A percentile compares a stretch with the other conserved stretches of the same genome.
phyloP scores from a whole-genome alignment of 2,888 invertebrate genomes.

The Pycnomerus fuliginosus region DNA sequence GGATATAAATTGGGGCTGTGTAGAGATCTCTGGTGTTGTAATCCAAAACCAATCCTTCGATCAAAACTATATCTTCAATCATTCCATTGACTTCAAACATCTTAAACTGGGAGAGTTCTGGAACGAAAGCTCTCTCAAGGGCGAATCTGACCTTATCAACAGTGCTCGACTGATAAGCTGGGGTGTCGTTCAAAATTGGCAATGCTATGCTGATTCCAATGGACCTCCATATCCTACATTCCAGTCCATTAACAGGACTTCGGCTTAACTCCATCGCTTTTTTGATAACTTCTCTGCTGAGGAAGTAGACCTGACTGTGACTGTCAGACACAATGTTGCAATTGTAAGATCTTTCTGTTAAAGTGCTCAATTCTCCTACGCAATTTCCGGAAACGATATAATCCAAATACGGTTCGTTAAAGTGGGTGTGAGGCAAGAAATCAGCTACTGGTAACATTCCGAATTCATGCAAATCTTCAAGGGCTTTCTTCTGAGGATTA shows the following conservation, averaged over 20 bases:
- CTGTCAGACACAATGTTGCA: slow-evolving; percentile 62
- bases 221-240: slow-evolving; percentile 44
- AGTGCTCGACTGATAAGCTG: slow-evolving; percentile 25
- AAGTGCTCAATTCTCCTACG: slow-evolving; percentile 60
- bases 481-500: background rate
- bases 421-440: slow-evolving; percentile 55
- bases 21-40: slow-evolving; percentile 57
- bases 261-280: slow-evolving; percentile 51
- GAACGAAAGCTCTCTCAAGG: slow-evolving; percentile 60
- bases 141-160: slow-evolving; percentile 39
- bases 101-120: slow-evolving; percentile 55
- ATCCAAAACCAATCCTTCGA: slow-evolving; percentile 59
- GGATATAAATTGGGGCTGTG: slow-evolving; percentile 59
- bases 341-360: slow-evolving; percentile 59
- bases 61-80: slow-evolving; percentile 58
- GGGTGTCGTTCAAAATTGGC: slow-evolving; percentile 45
- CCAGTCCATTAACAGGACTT: slow-evolving; percentile 26
- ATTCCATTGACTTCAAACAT: slow-evolving; percentile 57
- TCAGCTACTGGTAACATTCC: slow-evolving; percentile 60
- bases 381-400: slow-evolving; percentile 63
- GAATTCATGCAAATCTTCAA: slow-evolving; percentile 19
- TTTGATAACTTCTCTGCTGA: slow-evolving; percentile 50
- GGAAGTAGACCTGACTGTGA: slow-evolving; percentile 57
- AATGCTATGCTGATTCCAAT: slow-evolving; percentile 47
- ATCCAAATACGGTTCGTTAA: slow-evolving; percentile 55